Percentiles rank a stretch among this genome's conserved stretches.
These are phyloP conservation scores for Trichogramma evanescens DNA, from an alignment of 2,888 invertebrate species.

Conservation along the genomic window DNA sequence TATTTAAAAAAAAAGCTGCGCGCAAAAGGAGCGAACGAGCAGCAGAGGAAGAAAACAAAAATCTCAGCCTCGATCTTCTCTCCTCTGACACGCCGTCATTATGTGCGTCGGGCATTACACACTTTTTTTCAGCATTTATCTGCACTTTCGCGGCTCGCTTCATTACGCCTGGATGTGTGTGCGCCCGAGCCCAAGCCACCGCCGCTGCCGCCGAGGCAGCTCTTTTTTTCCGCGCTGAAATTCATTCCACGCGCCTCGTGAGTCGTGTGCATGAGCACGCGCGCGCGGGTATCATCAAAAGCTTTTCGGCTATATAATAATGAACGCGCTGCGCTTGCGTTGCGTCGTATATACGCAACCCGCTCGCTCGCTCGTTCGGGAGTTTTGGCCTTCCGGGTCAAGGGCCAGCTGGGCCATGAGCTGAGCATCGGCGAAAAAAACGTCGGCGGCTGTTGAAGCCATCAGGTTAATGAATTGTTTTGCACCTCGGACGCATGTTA, in stretches of 20 bases:
- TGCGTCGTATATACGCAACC: too few relatives aligned
- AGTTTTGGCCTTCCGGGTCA: slow-evolving; percentile 17
- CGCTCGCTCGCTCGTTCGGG: slow-evolving; percentile 4
- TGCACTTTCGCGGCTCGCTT: slow-evolving; percentile 9
- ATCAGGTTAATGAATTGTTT: slow-evolving; percentile 42
- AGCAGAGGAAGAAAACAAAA: too few relatives aligned
- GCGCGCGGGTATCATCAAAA: slow-evolving; percentile 39
- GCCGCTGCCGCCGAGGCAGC: not conserved
- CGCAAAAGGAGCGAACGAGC: too few relatives aligned
- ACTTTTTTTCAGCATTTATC: slow-evolving; percentile 16
- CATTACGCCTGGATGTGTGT: slow-evolving; percentile 5
- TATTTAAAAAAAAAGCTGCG: slow-evolving; percentile 3
- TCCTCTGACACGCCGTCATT: slow-evolving; percentile 14
- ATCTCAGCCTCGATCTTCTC: not conserved
- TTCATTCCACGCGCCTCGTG: slow-evolving; percentile 2
- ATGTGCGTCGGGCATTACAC: not conserved
- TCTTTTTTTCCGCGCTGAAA: not conserved
- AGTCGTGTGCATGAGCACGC: slow-evolving; percentile 16
- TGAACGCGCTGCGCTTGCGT: slow-evolving; percentile 39
- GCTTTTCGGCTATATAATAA: slow-evolving; percentile 32
- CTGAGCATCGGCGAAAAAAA: not conserved
- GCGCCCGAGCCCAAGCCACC: slow-evolving; percentile 6
- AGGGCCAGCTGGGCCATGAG: slow-evolving; percentile 22
- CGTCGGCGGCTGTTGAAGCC: slow-evolving; percentile 34
- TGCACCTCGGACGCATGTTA: slow-evolving; percentile 40